These are phyloP conservation scores for Rostratula benghalensis DNA, from an alignment of 2,113 vertebrate species.

Conservation along the genomic window DNA sequence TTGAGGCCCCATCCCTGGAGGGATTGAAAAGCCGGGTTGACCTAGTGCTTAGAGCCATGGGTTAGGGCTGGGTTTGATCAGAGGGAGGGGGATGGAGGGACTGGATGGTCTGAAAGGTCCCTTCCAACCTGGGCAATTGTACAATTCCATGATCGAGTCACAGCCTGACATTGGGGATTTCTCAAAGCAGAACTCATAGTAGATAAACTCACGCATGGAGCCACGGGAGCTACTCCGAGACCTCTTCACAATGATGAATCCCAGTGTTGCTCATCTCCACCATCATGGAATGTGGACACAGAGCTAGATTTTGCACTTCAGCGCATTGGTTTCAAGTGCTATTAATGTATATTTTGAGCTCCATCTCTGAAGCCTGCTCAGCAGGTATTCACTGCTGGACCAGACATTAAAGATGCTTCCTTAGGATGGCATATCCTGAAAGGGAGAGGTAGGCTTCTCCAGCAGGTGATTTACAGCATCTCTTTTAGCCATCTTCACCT, in stretches of 20 bases:
- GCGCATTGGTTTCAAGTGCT: accelerated
- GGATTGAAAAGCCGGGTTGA: no score
- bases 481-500: neutral
- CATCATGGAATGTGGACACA: accelerated
- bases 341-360: accelerated
- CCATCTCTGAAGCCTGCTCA: neutral
- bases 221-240: neutral
- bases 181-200: neutral
- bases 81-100: no score
- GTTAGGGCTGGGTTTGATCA: no score
- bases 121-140: no score
- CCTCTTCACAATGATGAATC: neutral
- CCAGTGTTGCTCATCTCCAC: accelerated
- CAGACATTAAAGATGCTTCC: neutral
- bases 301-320: neutral
- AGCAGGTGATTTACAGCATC: neutral
- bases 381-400: neutral
- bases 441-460: neutral
- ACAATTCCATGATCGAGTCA: neutral
- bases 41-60: no score
- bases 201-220: neutral
- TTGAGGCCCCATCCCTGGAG: no score
- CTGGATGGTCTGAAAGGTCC: no score
- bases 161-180: neutral
- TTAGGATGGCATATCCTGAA: accelerated